Base-by-base conservation (phyloP, 2,797 vertebrate genomes). In the Aselliscus stoliczkanus region DNA sequence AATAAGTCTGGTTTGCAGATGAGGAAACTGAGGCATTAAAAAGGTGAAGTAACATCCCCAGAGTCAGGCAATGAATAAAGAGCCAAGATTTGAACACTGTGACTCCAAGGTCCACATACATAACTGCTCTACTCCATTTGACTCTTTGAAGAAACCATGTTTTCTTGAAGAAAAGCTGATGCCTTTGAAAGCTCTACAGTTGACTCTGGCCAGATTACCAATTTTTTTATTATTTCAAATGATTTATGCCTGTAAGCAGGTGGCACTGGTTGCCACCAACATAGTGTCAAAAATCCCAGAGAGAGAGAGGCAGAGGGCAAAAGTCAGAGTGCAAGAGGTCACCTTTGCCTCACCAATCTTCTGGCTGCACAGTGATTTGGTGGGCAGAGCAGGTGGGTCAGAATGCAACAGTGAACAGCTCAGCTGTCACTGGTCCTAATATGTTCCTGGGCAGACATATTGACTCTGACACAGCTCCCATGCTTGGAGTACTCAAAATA, bases 401-500 rank as follows among this genome's bases (percentile, higher is more conserved):
- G 70, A 92, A 56, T 56, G n/a, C 60, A 50, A 54, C 52, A 90
- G 60, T 31, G 31, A 90, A 76, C 37, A 69, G 39, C 65, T 44
- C 65, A 37, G 44, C 31, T 79, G 52, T 90, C 27, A 70, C 42
- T 90, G 65, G 76, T 37, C 62, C 54, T 93, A 52, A 96, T 65
- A 52, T 84, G 62, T 52, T 42, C 37, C 67, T 81, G 34, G 31
- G 72, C 52, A 86, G 76, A 87, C 44, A 73, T 31, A 79, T 72
- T 62, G 50, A 94, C 47, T 86, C 31, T 93, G 85, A 97, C 80
- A 79, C 23, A 67, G 11, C 5, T 69, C 75, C 58, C 29, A 5
- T 64, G 13, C 39, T 72, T 93, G 25, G 62, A 67, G 25, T 64
- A 65, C 87, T 93, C 65, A 76, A 96, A 97, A 94, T 94, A 65